Evolutionary conservation across 1,140 invertebrate genomes (phyloP).

Genomic region (Acromyrmex heyeri): DNA sequence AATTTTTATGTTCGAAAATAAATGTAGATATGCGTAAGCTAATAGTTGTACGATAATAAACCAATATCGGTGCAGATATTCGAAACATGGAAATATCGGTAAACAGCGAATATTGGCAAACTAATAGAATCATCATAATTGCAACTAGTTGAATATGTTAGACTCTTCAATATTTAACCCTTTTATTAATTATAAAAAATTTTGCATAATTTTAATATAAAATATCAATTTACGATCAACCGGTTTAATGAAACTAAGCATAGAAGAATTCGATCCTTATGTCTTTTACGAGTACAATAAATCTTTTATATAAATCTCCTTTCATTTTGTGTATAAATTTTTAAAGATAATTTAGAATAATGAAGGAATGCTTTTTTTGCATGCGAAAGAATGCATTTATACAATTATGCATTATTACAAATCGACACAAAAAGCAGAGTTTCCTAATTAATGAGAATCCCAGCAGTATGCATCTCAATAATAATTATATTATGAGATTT

Average conservation of each 20-base stretch:
- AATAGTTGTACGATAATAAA: not conserved
- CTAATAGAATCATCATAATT: not conserved
- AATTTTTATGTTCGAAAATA: constrained; percentile 10
- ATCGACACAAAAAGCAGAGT: not conserved
- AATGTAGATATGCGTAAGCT: not conserved
- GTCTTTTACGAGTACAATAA: not conserved
- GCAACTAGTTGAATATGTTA: not conserved
- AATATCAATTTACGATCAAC: not conserved
- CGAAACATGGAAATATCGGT: constrained; percentile 11
- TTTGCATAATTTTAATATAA: not conserved
- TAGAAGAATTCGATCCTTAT: not conserved
- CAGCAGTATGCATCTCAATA: not conserved
- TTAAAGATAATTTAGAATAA: not conserved
- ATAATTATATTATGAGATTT: constrained; percentile 22
- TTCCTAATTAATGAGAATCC: constrained; percentile 5
- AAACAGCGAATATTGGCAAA: constrained; percentile 1
- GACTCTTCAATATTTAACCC: not conserved
- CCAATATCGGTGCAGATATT: constrained; percentile 34
- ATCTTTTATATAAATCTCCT: constrained; percentile 5
- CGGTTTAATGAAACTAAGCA: not conserved
- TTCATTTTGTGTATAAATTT: not conserved
- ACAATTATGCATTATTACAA: not conserved
- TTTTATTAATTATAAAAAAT: not conserved
- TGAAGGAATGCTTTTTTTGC: not conserved
- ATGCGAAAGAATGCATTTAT: not conserved